Evolutionary conservation across 2,113 vertebrate genomes (phyloP).

Genomic region (Danio rerio): GRCz12tu NC_133198.1:16367001-16367500

Average conservation of each 20-base stretch:
- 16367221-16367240: conserved; percentile 50
- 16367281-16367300: not conserved
- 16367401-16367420: too few species aligned
- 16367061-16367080: not conserved
- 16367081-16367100: too few species aligned
- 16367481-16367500: conserved; percentile 25
- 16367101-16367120: too few species aligned
- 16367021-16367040: not conserved
- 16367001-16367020: not conserved
- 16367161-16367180: conserved; percentile 1
- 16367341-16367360: not conserved
- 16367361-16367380: not conserved
- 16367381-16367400: not conserved
- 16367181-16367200: conserved; percentile 34
- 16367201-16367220: conserved; percentile 39
- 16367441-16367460: not conserved
- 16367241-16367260: conserved; percentile 25
- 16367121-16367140: not conserved
- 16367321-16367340: conserved; percentile 16
- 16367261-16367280: not conserved
- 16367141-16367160: not conserved
- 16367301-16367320: not conserved
- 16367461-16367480: not conserved
- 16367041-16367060: not conserved
- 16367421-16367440: too few species aligned